Evolutionary conservation across 2,797 vertebrate genomes (phyloP), one percentile per base, ranked within the genome.

Genomic region (Syngnathus acus): DNA sequence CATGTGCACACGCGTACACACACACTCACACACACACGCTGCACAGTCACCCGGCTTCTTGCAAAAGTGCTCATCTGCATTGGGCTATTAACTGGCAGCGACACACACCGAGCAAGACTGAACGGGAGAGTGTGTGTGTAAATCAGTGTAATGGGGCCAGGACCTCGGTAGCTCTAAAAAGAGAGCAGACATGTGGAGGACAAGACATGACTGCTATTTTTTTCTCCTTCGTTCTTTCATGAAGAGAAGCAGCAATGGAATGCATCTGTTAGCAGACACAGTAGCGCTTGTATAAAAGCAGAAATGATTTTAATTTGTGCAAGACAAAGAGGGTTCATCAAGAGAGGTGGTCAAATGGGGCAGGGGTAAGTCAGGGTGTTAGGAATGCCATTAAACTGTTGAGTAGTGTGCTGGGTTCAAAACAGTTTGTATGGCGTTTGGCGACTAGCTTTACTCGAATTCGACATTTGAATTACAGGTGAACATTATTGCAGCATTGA

Each of bases 101-200:
- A 86, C 82, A 75, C 69, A 82, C 47, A 79, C 74, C 75, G 64
- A 78, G 71, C 40, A 21, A 21, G 60, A 85, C 75, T 80, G 81
- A 84, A 81, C 78, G 70, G 70, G 76, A 84, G 84, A 83, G 82
- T 40, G 90, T 92, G 94, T 95, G 96, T 97, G 93, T 96, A 95
- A 98, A 98, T 98, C 95, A 96, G 92, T 91, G 89, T 99, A 97
- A 98, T 98, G 95, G 97, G 95, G 95, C 94, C 94, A 94, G 87
- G 95, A 96, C 95, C 95, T 94, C 89, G 78, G 72, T 90, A 93
- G 93, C 93, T 94, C 94, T 94, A 94, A 95, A 96, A 94, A 95
- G 93, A 93, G 93, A 84, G 67, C 91, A 94, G 95, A 95, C 95
- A 95, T 86, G 90, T 87, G 90, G 93, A 91, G 94, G 94, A 96